Evolutionary conservation across 2,797 vertebrate genomes (phyloP), one percentile per base, ranked within the genome.

Genomic region (Chaenodraco wilsoni): DNA sequence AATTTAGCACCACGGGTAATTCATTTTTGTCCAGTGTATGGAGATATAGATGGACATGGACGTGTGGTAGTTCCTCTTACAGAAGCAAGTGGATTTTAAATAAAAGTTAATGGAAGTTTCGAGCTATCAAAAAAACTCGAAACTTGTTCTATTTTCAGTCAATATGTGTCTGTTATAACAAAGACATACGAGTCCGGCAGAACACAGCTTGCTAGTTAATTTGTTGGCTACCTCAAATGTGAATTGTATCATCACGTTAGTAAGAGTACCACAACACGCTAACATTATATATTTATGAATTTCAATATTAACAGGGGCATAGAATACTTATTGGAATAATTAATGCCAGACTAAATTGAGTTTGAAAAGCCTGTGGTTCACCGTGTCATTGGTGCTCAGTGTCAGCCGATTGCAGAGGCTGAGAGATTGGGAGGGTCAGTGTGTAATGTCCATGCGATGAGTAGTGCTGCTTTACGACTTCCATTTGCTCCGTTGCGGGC

Each of bases 321-420:
- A 68, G 79, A 93, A 91, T 90, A 90, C 90, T 93, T 93, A 89
- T 66, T 84, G 92, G 85, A 93, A 92, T 93, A 94, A 94, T 94
- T 94, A 92, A 94, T 93, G 87, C 84, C 0, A 75, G 76, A 52
- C 72, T 90, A 93, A 93, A 94, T 93, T 91, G 91, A 91, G 91
- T 92, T 88, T 93, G 91, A 94, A 92, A 87, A 90, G 88, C 90
- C 78, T 67, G 89, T 87, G 91, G 91, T 90, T 93, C 90, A 83
- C 84, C 21, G 71, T 93, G 90, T 92, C 91, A 90, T 83, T 91
- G 90, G 81, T 83, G 86, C 87, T 87, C 79, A 63, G 79, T 87
- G 91, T 92, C 90, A 88, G 90, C 87, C 90, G 80, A 76, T 89
- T 86, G 88, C 86, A 83, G 82, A 37, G 75, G 72, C 91, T 90